A percentile compares a stretch with the other conserved stretches of the same genome.
phyloP scores from a whole-genome alignment of 2,797 vertebrate species.

The Gadopsis marmoratus region DNA sequence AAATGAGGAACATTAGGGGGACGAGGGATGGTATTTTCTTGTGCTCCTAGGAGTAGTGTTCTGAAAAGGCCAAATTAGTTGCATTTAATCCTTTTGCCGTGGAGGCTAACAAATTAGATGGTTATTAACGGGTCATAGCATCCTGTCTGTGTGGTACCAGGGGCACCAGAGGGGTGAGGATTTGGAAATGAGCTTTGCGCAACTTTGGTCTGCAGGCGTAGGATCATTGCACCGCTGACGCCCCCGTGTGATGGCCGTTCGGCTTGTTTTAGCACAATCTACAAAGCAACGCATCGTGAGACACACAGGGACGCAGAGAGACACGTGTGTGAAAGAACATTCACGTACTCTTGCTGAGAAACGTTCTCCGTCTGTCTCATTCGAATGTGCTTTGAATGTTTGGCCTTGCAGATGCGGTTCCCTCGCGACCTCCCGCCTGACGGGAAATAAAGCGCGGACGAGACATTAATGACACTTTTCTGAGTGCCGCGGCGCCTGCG shows the following conservation, averaged over 20 bases:
- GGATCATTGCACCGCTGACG: constrained; percentile 38
- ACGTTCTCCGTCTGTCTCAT: neutral
- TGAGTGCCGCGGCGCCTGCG: neutral
- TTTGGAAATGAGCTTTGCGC: constrained; percentile 66
- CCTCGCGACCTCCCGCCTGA: constrained; percentile 51
- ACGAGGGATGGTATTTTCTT: neutral
- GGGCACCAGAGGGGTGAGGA: constrained; percentile 25
- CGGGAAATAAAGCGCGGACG: constrained; percentile 49
- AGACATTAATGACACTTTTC: constrained; percentile 41
- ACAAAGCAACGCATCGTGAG: constrained; percentile 28
- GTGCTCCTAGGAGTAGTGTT: neutral
- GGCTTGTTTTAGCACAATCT: constrained; percentile 72
- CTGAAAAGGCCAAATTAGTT: constrained; percentile 39
- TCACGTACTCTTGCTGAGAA: neutral
- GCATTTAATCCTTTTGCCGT: constrained; percentile 33
- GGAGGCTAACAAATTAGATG: constrained; percentile 39
- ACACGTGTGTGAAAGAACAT: neutral
- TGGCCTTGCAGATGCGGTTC: constrained; percentile 37
- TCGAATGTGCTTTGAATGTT: constrained; percentile 27
- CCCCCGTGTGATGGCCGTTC: constrained; percentile 53
- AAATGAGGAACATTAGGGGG: constrained; percentile 6
- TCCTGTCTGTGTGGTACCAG: constrained; percentile 30
- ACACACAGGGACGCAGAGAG: neutral
- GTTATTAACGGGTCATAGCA: constrained; percentile 34
- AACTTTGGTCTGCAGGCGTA: constrained; percentile 41